Evolutionary conservation across 2,888 invertebrate species (phyloP).

Genomic region (Podabrus alpinus): DNA sequence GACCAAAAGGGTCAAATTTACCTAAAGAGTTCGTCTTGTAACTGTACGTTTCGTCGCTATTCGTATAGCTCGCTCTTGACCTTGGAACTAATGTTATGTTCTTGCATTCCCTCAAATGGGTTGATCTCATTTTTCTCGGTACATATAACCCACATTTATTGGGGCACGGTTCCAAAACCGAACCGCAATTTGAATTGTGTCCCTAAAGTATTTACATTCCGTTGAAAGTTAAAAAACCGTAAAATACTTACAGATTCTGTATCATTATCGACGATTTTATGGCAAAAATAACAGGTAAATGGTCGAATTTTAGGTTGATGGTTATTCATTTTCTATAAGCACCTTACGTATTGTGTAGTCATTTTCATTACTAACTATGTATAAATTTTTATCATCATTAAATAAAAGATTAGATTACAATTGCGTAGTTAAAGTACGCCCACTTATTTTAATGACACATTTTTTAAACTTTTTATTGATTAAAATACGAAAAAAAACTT

Average conservation of each 20-base stretch:
- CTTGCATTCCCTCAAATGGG: slow-evolving; percentile 60
- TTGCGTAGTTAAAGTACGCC: not conserved
- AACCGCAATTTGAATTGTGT: slow-evolving; percentile 71
- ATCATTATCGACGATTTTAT: slow-evolving; percentile 67
- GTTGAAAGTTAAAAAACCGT: not conserved
- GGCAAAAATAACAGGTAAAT: slow-evolving; percentile 69
- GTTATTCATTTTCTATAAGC: not conserved
- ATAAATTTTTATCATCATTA: not conserved
- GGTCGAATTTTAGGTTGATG: slow-evolving; percentile 3
- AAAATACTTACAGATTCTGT: slow-evolving; percentile 62
- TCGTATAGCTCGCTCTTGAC: not conserved
- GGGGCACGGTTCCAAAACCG: slow-evolving; percentile 73
- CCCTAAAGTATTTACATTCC: slow-evolving; percentile 55
- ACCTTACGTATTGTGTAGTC: not conserved
- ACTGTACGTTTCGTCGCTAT: not conserved
- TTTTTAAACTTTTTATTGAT: not conserved
- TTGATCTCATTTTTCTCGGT: slow-evolving; percentile 65
- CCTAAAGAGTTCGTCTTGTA: not conserved
- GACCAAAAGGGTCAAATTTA: not conserved
- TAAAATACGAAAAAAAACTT: not conserved
- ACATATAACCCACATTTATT: slow-evolving; percentile 73
- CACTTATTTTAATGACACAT: not conserved
- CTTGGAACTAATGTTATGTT: slow-evolving; percentile 32
- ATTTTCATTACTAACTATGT: not conserved
- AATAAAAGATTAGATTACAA: not conserved